These are phyloP conservation scores for Polymixis flavicincta DNA, from an alignment of 2,888 invertebrate genomes.

Conservation along the genomic window DNA sequence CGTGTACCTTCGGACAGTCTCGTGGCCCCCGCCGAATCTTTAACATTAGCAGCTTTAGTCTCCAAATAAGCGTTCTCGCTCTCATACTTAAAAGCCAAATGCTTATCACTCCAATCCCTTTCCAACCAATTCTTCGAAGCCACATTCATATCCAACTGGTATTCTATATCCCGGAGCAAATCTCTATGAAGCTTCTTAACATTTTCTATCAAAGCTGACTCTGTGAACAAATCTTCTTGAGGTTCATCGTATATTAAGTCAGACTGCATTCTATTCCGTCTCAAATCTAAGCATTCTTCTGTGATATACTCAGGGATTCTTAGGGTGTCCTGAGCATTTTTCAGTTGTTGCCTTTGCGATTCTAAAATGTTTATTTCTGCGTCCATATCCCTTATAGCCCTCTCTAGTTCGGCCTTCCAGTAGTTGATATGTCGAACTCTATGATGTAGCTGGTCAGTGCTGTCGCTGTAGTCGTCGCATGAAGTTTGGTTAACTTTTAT, in stretches of 20 bases:
- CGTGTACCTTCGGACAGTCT: constrained; percentile 92
- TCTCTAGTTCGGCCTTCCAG: constrained; percentile 86
- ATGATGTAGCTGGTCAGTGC: constrained; percentile 84
- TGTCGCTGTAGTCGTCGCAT: constrained; percentile 83
- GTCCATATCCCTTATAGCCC: constrained; percentile 85
- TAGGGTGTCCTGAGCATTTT: constrained; percentile 83
- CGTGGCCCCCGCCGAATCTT: constrained; percentile 95
- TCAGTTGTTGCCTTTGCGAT: constrained; percentile 84
- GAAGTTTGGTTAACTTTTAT: constrained; percentile 86
- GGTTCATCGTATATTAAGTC: constrained; percentile 94
- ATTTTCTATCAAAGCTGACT: constrained; percentile 93
- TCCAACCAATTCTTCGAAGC: constrained; percentile 95
- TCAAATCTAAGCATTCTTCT: constrained; percentile 93
- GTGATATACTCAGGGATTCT: constrained; percentile 86
- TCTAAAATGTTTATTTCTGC: constrained; percentile 83
- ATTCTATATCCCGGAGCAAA: constrained; percentile 92
- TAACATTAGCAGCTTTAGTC: constrained; percentile 92
- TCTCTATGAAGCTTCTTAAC: constrained; percentile 92
- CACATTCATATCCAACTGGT: constrained; percentile 93
- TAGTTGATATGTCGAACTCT: constrained; percentile 86
- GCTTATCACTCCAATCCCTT: constrained; percentile 97
- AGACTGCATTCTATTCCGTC: constrained; percentile 92
- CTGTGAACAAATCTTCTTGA: constrained; percentile 94
- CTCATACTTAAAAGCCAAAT: constrained; percentile 94
- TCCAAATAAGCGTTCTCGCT: constrained; percentile 92